phyloP scores from a whole-genome alignment of 2,797 vertebrate genomes.

The Selene dorsalis region DNA sequence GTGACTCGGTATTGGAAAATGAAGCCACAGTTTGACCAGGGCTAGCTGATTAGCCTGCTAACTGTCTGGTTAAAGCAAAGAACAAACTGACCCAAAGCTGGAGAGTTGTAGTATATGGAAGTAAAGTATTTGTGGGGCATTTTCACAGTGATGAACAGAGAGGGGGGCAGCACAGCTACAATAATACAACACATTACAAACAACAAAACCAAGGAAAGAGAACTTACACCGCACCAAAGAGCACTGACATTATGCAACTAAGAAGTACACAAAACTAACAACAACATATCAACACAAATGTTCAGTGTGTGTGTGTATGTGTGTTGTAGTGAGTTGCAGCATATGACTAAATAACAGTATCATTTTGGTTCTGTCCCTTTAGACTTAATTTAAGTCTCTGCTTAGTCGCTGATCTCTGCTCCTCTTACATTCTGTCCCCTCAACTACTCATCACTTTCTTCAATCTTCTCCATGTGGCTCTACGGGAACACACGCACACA shows the following conservation, averaged over 20 bases:
- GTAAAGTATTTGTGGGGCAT: background rate
- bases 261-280: background rate
- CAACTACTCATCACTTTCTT: slow-evolving; percentile 28
- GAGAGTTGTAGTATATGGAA: background rate
- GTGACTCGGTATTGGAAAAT: too few species aligned
- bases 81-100: too few species aligned
- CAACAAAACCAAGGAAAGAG: background rate
- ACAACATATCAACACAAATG: background rate
- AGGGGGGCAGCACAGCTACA: background rate
- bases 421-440: slow-evolving; percentile 9
- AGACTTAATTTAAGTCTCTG: slow-evolving; percentile 48
- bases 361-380: slow-evolving; percentile 4
- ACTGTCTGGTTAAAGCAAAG: too few species aligned
- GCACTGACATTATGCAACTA: background rate
- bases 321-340: background rate
- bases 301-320: background rate
- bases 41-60: too few species aligned
- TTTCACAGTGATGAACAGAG: background rate
- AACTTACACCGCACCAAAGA: background rate
- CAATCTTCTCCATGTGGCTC: slow-evolving; percentile 19
- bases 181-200: background rate
- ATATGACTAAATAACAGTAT: slow-evolving; percentile 18
- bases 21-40: too few species aligned
- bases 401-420: slow-evolving; percentile 36
- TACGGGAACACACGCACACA: background rate